Base-by-base conservation (phyloP, 2,888 invertebrate genomes). In the Teleogryllus oceanicus region DNA sequence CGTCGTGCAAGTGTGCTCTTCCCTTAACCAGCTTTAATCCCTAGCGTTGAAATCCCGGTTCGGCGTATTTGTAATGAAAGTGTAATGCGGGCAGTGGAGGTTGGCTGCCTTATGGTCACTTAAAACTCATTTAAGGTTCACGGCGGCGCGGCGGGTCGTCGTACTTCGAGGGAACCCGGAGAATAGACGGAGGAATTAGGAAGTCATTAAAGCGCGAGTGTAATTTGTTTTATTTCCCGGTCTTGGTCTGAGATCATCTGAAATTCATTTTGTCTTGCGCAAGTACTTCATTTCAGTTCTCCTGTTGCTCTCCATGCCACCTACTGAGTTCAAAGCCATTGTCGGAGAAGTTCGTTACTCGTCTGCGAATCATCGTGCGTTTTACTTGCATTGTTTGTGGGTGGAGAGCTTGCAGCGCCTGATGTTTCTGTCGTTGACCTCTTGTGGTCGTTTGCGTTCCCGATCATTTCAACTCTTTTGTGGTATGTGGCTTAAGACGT, bases 181-280 rank as follows among this genome's bases (percentile, higher is more conserved):
- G 16, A n/a, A n/a, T 18, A 62, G 62, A n/a, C 13, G 62, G n/a
- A 62, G 62, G 62, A 62, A 62, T 62, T 62, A 62, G 62, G 62
- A 62, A 62, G 62, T 62, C 62, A 62, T 62, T 62, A 62, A 62
- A 18, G 62, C 62, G 13, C 62, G 13, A 13, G 13, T n/a, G 13
- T 62, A 18, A 62, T 62, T 62, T 62, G 62, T 62, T 62, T 62
- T 62, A 13, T 62, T 62, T 62, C 62, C 62, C n/a, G 4, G 13
- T n/a, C 62, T 62, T n/a, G 16, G 13, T n/a, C 62, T 62, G 62
- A 62, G 62, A 62, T 62, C 62, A 62, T 62, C 62, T 62, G 62
- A 62, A 62, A 62, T 62, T 62, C 62, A 62, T 62, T 62, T 62
- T n/a, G 62, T 62, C 62, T 62, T 62, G 62, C 62, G 62, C 62